These are phyloP conservation scores for Sparidentex hasta DNA, from an alignment of 2,797 vertebrate species.

Conservation along the genomic window DNA sequence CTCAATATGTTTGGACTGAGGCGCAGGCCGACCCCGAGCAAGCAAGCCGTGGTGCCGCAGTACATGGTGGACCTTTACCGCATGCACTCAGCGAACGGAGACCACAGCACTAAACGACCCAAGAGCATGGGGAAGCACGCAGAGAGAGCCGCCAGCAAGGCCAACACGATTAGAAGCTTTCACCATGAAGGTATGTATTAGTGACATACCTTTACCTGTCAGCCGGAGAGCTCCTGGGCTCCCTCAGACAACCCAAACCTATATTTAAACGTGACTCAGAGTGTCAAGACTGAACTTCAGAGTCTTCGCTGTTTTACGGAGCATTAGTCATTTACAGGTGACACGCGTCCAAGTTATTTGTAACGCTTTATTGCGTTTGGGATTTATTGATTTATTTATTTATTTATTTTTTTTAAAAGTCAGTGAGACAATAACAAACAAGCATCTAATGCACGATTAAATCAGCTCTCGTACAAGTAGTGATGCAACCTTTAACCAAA, in stretches of 20 bases:
- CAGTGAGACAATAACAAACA: constrained; percentile 41
- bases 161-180: constrained; percentile 98
- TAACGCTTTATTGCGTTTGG: constrained; percentile 37
- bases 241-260: constrained; percentile 79
- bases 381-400: no score
- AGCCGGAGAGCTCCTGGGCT: constrained; percentile 64
- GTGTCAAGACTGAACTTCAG: constrained; percentile 71
- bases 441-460: constrained; percentile 34
- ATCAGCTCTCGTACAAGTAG: constrained; percentile 28
- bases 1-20: constrained; percentile 97
- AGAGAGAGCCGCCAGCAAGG: constrained; percentile 93
- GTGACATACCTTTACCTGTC: constrained; percentile 83
- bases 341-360: constrained; percentile 69
- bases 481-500: constrained; percentile 75
- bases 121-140: constrained; percentile 89
- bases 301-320: constrained; percentile 73
- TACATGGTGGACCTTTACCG: constrained; percentile 98
- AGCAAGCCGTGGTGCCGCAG: constrained; percentile 92
- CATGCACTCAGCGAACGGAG: constrained; percentile 91
- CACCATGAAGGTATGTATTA: constrained; percentile 96
- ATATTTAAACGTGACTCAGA: constrained; percentile 84
- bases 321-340: constrained; percentile 77
- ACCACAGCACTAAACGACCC: constrained; percentile 87
- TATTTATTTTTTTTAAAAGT: constrained; percentile 11
- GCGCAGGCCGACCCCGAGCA: constrained; percentile 94